These are phyloP conservation scores for Campopleginae sp. DNA, from an alignment of 2,888 invertebrate genomes.

Conservation along the genomic window DNA sequence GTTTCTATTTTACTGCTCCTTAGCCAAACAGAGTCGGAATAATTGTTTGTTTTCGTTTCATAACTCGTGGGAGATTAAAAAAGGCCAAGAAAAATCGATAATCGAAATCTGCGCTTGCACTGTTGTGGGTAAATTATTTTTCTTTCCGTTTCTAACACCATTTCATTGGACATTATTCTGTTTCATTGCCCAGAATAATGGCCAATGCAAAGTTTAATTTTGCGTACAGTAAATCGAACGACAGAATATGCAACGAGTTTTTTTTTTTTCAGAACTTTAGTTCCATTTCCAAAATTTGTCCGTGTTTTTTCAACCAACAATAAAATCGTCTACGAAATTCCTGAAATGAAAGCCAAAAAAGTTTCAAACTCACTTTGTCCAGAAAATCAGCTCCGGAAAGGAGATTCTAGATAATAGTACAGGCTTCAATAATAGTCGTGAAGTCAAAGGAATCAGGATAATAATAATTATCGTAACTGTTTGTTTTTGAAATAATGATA, in stretches of 20 bases:
- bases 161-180: too few species aligned
- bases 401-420: not conserved
- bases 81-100: too few species aligned
- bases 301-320: not conserved
- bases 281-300: not conserved
- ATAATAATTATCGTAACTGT: not conserved
- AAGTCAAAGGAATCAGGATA: not conserved
- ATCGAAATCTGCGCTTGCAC: too few species aligned
- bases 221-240: not conserved
- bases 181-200: too few species aligned
- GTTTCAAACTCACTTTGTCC: not conserved
- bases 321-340: not conserved
- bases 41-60: not conserved
- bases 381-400: not conserved
- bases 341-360: not conserved
- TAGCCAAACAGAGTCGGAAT: not conserved
- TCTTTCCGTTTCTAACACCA: too few species aligned
- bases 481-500: not conserved
- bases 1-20: not conserved
- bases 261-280: not conserved
- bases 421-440: not conserved
- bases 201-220: too few species aligned
- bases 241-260: not conserved
- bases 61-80: not conserved
- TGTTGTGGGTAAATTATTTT: not conserved